Conservation (phyloP, 2,888 invertebrate genomes). For the Thumatha senex region DNA sequence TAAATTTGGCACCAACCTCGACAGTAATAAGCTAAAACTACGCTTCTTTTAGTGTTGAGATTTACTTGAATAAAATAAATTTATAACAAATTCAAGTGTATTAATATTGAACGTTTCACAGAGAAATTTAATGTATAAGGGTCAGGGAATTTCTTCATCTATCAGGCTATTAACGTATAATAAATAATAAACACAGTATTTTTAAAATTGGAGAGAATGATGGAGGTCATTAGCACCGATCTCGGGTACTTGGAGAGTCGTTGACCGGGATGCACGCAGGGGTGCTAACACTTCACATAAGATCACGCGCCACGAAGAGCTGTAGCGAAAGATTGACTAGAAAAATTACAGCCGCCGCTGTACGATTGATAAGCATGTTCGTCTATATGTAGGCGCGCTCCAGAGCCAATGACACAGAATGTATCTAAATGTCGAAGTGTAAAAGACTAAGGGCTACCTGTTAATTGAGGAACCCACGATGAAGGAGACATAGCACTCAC, state of each 20-base stretch:
- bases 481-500: too few relatives aligned
- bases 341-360: too few relatives aligned
- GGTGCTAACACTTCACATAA: slow-evolving; percentile 35
- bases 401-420: too few relatives aligned
- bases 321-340: too few relatives aligned
- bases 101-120: not conserved
- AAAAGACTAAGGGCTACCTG: too few relatives aligned
- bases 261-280: slow-evolving; percentile 69
- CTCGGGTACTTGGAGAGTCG: slow-evolving; percentile 64
- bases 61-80: too few relatives aligned
- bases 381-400: too few relatives aligned
- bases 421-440: too few relatives aligned
- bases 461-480: too few relatives aligned
- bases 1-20: slow-evolving; percentile 19
- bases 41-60: not conserved
- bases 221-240: slow-evolving; percentile 69
- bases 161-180: slow-evolving; percentile 25
- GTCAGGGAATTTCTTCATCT: not conserved
- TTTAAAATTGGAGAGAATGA: slow-evolving; percentile 50
- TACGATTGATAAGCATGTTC: too few relatives aligned
- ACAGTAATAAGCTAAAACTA: slow-evolving; percentile 9
- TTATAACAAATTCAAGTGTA: not conserved
- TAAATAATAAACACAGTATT: slow-evolving; percentile 54
- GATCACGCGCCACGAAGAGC: slow-evolving; percentile 21
- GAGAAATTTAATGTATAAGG: not conserved